phyloP scores from a whole-genome alignment of 2,797 vertebrate species.

The Hylomyscus alleni region DNA sequence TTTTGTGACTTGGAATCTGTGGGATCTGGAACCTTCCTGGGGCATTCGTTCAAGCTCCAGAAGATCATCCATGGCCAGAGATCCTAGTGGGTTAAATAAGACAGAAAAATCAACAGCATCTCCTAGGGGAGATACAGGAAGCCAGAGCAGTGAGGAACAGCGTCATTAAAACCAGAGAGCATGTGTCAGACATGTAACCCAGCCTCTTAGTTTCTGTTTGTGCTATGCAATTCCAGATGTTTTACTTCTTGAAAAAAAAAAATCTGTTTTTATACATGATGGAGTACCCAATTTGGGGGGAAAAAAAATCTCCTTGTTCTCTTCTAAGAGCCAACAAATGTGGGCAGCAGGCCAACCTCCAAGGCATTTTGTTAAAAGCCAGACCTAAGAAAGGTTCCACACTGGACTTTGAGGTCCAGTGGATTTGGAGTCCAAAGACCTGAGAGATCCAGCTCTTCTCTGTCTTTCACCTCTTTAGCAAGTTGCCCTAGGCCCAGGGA shows the following conservation, averaged over 20 bases:
- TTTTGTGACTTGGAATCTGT: conserved; percentile 18
- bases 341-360: conserved; percentile 49
- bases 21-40: conserved; percentile 60
- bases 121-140: conserved; percentile 64
- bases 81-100: conserved; percentile 75
- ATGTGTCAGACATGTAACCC: conserved; percentile 61
- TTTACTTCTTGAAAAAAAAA: conserved; percentile 69
- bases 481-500: neutral
- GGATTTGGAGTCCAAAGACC: conserved; percentile 31
- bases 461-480: neutral
- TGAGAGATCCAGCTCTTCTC: conserved; percentile 16
- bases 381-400: conserved; percentile 41
- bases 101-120: conserved; percentile 50
- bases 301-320: conserved; percentile 57
- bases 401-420: neutral
- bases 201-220: conserved; percentile 76
- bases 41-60: conserved; percentile 39
- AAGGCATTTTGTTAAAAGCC: conserved; percentile 63
- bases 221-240: conserved; percentile 82
- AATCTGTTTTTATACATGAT: conserved; percentile 76
- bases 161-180: conserved; percentile 75
- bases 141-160: conserved; percentile 56
- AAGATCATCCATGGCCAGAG: conserved; percentile 55
- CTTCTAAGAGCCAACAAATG: neutral
- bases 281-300: conserved; percentile 62